A percentile compares a stretch with the other conserved stretches of the same genome.
Conservation (phyloP, 2,888 invertebrate genomes). For the Yponomeuta sedellus region DNA sequence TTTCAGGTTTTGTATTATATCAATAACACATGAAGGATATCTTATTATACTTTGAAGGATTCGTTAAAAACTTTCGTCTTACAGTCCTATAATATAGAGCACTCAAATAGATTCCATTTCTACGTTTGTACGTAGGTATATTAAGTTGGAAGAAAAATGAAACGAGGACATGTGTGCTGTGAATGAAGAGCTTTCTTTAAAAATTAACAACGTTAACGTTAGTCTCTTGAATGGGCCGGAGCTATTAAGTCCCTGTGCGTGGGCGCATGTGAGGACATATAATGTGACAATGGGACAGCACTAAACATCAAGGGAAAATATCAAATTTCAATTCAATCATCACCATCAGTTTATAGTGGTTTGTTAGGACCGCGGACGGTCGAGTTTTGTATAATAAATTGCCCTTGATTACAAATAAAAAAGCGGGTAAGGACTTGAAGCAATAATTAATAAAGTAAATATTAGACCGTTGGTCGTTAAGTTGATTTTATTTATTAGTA, state of each 20-base stretch:
- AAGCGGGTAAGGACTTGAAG: not conserved
- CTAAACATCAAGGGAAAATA: slow-evolving; percentile 46
- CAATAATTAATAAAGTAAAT: not conserved
- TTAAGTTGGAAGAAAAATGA: not conserved
- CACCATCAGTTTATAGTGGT: slow-evolving; percentile 47
- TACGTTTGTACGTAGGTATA: not conserved
- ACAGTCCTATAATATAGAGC: too few relatives aligned
- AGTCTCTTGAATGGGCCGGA: slow-evolving; percentile 1
- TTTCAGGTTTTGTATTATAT: too few relatives aligned
- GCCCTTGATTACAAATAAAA: not conserved
- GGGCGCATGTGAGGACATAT: slow-evolving; percentile 5
- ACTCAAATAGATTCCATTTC: too few relatives aligned
- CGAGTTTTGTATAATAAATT: not conserved
- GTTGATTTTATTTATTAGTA: too few relatives aligned
- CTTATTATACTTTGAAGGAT: too few relatives aligned
- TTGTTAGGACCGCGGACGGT: not conserved
- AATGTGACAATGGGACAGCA: slow-evolving; percentile 9
- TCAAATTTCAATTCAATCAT: slow-evolving; percentile 66
- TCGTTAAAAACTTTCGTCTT: too few relatives aligned
- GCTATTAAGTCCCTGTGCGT: slow-evolving; percentile 10
- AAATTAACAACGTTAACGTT: slow-evolving; percentile 1
- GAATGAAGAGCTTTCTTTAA: not conserved
- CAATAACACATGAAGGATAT: too few relatives aligned
- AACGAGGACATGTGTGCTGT: not conserved
- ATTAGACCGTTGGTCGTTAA: not conserved